Conservation (phyloP, 2,797 vertebrate genomes). For the Clarias platycephalus region DNA sequence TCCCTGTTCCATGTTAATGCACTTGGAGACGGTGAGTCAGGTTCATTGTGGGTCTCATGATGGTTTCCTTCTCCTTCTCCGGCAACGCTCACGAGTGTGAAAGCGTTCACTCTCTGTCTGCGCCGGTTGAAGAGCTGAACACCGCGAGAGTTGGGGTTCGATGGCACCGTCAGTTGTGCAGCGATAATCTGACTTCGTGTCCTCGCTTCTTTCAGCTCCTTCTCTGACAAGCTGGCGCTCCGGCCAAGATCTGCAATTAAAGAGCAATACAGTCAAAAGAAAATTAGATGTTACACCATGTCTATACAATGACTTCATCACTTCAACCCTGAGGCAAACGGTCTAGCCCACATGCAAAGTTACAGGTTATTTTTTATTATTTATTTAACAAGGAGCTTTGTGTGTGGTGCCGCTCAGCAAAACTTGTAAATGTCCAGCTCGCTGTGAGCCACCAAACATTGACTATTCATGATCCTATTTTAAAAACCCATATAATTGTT, state of each 20-base stretch:
- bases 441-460: conserved; percentile 51
- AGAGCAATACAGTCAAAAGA: conserved; percentile 12
- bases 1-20: conserved; percentile 71
- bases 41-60: conserved; percentile 60
- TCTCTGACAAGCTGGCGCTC: conserved; percentile 90
- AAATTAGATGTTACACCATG: conserved; percentile 7
- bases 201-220: conserved; percentile 90
- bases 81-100: conserved; percentile 76
- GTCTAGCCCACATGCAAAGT: conserved; percentile 19
- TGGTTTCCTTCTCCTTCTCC: conserved; percentile 43
- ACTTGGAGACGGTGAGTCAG: conserved; percentile 56
- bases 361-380: conserved; percentile 9
- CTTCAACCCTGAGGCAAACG: not conserved
- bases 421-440: conserved; percentile 60
- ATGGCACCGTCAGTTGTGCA: conserved; percentile 88
- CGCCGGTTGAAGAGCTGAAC: conserved; percentile 94
- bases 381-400: conserved; percentile 49
- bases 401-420: conserved; percentile 46
- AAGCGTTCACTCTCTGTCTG: conserved; percentile 86
- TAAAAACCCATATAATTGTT: conserved; percentile 67
- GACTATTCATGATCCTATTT: conserved; percentile 66
- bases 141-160: conserved; percentile 85
- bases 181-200: conserved; percentile 87
- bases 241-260: conserved; percentile 78
- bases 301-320: conserved; percentile 19